These are phyloP conservation scores for Catharus ustulatus DNA, from an alignment of 2,797 vertebrate species.

Conservation along the genomic window DNA sequence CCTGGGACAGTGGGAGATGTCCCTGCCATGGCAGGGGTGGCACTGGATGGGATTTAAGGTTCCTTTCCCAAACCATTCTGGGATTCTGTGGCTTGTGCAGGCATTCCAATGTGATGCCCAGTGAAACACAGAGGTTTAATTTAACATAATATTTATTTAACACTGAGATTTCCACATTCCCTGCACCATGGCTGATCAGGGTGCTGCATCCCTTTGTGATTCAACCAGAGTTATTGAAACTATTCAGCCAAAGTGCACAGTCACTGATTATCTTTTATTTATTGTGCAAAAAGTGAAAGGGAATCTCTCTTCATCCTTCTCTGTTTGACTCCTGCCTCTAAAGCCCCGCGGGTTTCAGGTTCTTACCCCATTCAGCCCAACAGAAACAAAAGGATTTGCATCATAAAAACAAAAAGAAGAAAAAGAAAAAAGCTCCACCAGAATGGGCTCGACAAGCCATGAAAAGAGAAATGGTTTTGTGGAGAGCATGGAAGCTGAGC, in stretches of 20 bases:
- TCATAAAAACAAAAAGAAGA: background rate
- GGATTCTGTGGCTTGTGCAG: background rate
- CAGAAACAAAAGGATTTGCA: constrained; percentile 12
- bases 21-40: background rate
- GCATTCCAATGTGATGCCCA: accelerated
- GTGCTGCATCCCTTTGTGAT: background rate
- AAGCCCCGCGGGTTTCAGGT: background rate
- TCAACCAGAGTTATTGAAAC: background rate
- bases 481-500: background rate
- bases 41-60: accelerated
- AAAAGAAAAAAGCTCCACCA: background rate
- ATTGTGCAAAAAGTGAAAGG: background rate
- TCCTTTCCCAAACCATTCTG: background rate
- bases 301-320: background rate
- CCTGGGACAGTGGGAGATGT: background rate
- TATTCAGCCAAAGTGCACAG: background rate
- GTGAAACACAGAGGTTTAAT: background rate
- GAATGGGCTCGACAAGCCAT: background rate
- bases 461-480: background rate
- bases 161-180: background rate
- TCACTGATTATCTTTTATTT: background rate
- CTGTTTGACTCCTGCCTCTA: background rate
- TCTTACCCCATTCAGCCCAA: background rate
- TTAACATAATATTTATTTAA: background rate
- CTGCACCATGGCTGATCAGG: background rate